A percentile compares a stretch with the other conserved stretches of the same genome.
These are phyloP conservation scores for Digitonthophagus gazella DNA, from an alignment of 2,888 invertebrate genomes.

Conservation along the genomic window DNA sequence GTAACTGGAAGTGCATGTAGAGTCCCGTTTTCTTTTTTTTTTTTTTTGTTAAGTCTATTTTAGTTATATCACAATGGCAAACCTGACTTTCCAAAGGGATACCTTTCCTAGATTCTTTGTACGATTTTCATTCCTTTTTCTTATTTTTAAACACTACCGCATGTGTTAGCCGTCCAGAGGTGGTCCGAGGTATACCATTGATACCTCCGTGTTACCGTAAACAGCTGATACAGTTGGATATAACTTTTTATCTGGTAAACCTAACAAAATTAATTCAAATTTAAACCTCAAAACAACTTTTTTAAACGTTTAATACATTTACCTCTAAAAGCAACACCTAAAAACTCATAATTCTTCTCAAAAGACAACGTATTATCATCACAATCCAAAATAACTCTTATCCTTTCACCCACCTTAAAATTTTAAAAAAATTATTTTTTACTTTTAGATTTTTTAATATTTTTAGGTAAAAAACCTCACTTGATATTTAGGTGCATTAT, in stretches of 20 bases:
- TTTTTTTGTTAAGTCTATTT: conserved; percentile 11
- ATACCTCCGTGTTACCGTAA: conserved; percentile 98
- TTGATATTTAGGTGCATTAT: conserved; percentile 97
- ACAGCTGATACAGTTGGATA: conserved; percentile 97
- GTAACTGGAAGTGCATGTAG: conserved; percentile 25
- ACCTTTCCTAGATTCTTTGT: conserved; percentile 30
- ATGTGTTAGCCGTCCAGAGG: conserved; percentile 88
- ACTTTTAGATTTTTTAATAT: conserved; percentile 20
- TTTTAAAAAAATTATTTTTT: conserved; percentile 25
- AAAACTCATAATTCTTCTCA: conserved; percentile 96
- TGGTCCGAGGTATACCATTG: conserved; percentile 96
- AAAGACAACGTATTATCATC: conserved; percentile 96
- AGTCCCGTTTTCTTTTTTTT: neutral
- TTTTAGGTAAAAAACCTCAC: conserved; percentile 52
- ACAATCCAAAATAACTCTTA: conserved; percentile 96
- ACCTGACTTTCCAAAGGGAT: conserved; percentile 46
- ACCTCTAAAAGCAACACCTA: conserved; percentile 97
- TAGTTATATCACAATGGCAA: conserved; percentile 51
- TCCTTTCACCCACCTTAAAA: conserved; percentile 90
- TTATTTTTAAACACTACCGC: conserved; percentile 28
- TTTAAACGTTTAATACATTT: conserved; percentile 34
- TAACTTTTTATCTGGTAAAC: conserved; percentile 87
- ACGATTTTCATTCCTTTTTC: conserved; percentile 19
- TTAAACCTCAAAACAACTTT: neutral
- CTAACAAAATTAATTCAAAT: conserved; percentile 51